Conservation (phyloP, 2,797 vertebrate genomes). For the Bradypodion pumilum region DNA sequence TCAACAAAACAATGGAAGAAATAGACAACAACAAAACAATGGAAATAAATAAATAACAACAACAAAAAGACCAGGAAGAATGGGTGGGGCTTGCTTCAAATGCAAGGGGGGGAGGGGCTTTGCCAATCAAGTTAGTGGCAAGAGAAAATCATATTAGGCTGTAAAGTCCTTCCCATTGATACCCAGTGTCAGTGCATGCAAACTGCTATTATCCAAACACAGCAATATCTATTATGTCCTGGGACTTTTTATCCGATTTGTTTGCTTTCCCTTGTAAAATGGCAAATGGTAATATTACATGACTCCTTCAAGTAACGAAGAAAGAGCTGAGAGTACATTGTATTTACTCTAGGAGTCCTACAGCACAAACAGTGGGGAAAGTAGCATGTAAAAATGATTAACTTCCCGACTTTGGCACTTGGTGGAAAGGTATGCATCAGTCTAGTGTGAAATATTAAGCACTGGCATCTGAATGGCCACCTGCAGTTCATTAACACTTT, state of each 20-base stretch:
- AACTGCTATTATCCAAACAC: too few species aligned
- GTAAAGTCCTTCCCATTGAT: too few species aligned
- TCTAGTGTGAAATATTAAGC: constrained; percentile 8
- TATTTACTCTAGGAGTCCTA: constrained; percentile 9
- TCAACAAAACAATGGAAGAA: too few species aligned
- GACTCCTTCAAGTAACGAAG: neutral
- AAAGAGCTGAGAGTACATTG: neutral
- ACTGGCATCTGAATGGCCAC: neutral
- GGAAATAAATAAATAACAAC: too few species aligned
- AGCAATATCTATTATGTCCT: too few species aligned
- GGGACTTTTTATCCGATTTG: neutral
- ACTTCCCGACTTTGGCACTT: constrained; percentile 14
- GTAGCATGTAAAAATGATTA: neutral
- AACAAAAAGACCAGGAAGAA: too few species aligned
- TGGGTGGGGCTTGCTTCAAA: too few species aligned
- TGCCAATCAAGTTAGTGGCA: too few species aligned
- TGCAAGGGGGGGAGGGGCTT: too few species aligned
- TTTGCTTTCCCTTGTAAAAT: neutral
- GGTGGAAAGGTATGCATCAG: constrained; percentile 14
- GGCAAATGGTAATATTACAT: neutral
- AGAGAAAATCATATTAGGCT: too few species aligned
- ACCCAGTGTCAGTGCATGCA: too few species aligned
- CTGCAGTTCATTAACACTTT: neutral
- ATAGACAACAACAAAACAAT: too few species aligned
- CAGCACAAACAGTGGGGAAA: constrained; percentile 11